Percentiles rank a stretch among this genome's conserved stretches.
These are phyloP conservation scores for Oscheius sp. DNA, from an alignment of 2,888 invertebrate species.

Conservation along the genomic window DNA sequence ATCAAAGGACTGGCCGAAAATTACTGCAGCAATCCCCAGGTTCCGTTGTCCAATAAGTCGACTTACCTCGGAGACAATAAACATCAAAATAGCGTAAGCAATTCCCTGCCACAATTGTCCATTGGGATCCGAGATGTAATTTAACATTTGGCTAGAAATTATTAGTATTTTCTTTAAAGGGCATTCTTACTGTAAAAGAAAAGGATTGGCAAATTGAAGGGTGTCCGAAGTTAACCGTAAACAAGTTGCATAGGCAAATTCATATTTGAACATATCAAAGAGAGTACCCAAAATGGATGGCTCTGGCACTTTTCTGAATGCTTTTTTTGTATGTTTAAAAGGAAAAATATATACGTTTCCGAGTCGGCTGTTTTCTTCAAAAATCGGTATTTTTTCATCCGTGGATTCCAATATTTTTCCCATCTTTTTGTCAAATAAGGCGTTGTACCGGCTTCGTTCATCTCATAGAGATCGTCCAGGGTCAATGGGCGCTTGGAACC, in stretches of 20 bases:
- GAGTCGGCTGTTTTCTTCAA: not conserved
- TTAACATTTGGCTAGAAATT: conserved; percentile 73
- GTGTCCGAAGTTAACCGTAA: conserved; percentile 66
- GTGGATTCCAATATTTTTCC: conserved; percentile 62
- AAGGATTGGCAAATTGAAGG: conserved; percentile 89
- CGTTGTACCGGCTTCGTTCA: conserved; percentile 58
- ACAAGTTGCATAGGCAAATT: conserved; percentile 85
- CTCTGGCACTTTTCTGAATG: conserved; percentile 71
- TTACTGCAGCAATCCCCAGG: too few relatives aligned
- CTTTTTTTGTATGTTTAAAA: not conserved
- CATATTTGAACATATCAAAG: conserved; percentile 86
- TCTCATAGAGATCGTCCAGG: conserved; percentile 61
- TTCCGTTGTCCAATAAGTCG: too few relatives aligned
- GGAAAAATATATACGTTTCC: too few relatives aligned
- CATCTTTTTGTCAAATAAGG: conserved; percentile 55
- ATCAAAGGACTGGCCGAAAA: too few relatives aligned
- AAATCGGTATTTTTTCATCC: conserved; percentile 40
- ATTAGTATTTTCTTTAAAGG: not conserved
- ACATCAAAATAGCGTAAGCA: conserved; percentile 72
- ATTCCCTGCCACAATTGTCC: conserved; percentile 68
- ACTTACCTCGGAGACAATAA: conserved; percentile 59
- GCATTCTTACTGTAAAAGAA: conserved; percentile 83
- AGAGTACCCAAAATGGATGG: conserved; percentile 88
- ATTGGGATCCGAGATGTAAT: conserved; percentile 69
- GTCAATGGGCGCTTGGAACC: conserved; percentile 55